Evolutionary conservation across 2,797 vertebrate species (phyloP).

Genomic region (Poliocrania exsul): DNA sequence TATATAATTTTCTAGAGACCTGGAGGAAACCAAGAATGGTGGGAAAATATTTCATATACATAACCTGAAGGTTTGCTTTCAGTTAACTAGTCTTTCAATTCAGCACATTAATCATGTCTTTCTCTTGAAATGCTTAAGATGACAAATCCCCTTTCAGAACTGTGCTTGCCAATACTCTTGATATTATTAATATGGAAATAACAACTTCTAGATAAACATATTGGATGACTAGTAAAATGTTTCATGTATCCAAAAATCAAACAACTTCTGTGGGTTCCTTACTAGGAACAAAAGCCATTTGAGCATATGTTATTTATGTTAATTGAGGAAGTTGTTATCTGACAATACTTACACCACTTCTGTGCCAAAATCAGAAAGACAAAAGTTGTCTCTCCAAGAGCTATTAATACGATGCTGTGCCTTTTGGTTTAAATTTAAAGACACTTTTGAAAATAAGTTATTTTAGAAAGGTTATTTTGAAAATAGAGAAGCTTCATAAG

Average conservation of each 20-base stretch:
- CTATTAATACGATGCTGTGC: not conserved
- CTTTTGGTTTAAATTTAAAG: conserved; percentile 13
- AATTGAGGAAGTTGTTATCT: not conserved
- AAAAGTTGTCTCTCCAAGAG: not conserved
- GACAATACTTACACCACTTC: not conserved
- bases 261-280: not conserved
- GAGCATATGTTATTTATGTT: conserved; percentile 27
- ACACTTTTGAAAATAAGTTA: not conserved
- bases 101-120: not conserved
- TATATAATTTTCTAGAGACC: not conserved
- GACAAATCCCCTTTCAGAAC: not conserved
- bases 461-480: not conserved
- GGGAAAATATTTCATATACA: not conserved
- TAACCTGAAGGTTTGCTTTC: not conserved
- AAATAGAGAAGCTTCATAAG: not conserved
- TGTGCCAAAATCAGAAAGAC: conserved; percentile 20
- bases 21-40: not conserved
- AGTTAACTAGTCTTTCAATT: not conserved
- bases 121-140: not conserved
- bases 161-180: not conserved
- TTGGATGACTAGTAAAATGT: not conserved
- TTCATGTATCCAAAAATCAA: not conserved
- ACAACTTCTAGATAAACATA: not conserved
- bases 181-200: conserved; percentile 1
- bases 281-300: conserved; percentile 3